Evolutionary conservation across 2,113 vertebrate genomes (phyloP), one percentile per base, ranked within the genome.

Genomic region (Ammodytes marinus): DNA sequence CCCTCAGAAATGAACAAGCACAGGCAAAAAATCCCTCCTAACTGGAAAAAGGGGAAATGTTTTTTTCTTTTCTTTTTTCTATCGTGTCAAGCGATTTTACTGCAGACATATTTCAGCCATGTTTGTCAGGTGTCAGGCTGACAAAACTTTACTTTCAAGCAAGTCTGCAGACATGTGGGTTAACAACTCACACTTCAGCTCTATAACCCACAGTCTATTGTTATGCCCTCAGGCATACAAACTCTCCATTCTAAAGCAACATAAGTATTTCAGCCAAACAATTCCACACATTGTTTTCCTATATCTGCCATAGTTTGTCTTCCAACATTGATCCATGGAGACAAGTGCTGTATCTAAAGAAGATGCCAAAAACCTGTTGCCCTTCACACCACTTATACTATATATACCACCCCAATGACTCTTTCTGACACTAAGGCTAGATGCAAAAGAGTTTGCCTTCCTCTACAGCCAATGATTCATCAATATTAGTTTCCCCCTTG

Each of bases 161-260:
- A 3, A 46, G 37, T 9, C 0, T 6, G n/a, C 13, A 14, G 69
- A 35, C 10, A n/a, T 53, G 58, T 45, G 8, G 12, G 8, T 58
- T n/a, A 50, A 17, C 12, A 4, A 49, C 43, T 77, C 13, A 60
- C 45, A 77, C 8, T 71, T 63, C 40, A 63, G 12, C 17, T 49
- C 35, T 42, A 8, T 63, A 4, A 47, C 11, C 15, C 15, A 63
- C 58, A 47, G 53, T 45, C 7, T 5, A 0, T 42, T 35, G 8
- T 8, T 45, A 46, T 53, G 14, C 19, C 60, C 27, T 64, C 8
- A 40, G 35, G 37, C 27, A 42, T 39, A 5, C 40, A 43, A 19
- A 55, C 54, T 47, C 13, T 17, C 39, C 11, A 52, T 43, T 45
- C 53, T 7, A 46, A 52, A 27, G 1, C 4, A 10, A 50, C 6